Base-by-base conservation (phyloP, 2,797 vertebrate genomes). In the Sebastes elongatus region DNA sequence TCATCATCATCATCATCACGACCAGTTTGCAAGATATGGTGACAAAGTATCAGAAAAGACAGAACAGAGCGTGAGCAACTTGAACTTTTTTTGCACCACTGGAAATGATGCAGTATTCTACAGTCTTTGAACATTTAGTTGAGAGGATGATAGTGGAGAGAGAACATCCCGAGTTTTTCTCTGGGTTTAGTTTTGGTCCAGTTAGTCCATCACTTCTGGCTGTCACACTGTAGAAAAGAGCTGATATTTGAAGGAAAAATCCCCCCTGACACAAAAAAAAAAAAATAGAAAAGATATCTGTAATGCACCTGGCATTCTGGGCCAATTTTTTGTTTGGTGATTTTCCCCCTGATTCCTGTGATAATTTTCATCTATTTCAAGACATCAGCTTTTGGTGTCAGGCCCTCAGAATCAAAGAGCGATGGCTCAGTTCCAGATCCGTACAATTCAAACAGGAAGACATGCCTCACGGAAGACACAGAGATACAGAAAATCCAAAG, bases 1-100 rank as follows among this genome's bases (percentile, higher is more conserved):
- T 79, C 86, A 78, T 90, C 85, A 79, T 80, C 81, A 65, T 79
- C 86, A 76, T 90, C 85, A 79, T 76, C 81, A 80, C 87, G 90
- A 96, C 95, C 95, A 99, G 98, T 97, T 96, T 99, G 93, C 98
- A 99, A 96, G 98, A 98, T 94, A 97, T 98, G 97, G 98, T 99
- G 97, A 96, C 97, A 96, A 99, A 99, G 93, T 99, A 98, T 97
- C 97, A 99, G 95, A 99, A 97, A 97, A 96, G 96, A 96, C 98
- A 97, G 95, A 99, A 96, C 96, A 96, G 96, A 97, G 97, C 92
- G 98, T 99, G 97, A 99, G 97, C 91, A 90, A 66, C 95, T 85
- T 25, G 23, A 16, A 16, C 59, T 74, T 80, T 86, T 64, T 60
- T 10, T 63, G 67, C 67, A 65, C 65, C 63, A 74, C 87, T 90